These are phyloP conservation scores for Tholera decimalis DNA, from an alignment of 2,888 invertebrate species.

Conservation along the genomic window DNA sequence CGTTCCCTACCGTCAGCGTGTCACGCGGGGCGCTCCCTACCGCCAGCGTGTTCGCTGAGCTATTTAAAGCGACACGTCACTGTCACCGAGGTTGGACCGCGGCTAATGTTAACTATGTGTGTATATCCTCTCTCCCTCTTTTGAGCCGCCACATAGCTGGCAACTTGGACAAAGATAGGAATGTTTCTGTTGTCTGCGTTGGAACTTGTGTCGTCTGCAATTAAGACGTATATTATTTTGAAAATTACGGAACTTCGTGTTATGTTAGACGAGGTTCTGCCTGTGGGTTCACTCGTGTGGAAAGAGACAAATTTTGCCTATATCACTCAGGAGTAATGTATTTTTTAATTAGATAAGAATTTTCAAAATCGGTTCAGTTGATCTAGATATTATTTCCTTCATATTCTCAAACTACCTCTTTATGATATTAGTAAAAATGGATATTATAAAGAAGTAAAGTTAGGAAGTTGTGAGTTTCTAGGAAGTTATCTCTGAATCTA, in stretches of 20 bases:
- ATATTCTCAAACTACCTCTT: too few species aligned
- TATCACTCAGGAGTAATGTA: too few species aligned
- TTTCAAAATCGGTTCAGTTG: too few species aligned
- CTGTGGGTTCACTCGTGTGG: too few species aligned
- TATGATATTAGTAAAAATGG: too few species aligned
- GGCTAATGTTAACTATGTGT: conserved; percentile 36
- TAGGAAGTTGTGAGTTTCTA: too few species aligned
- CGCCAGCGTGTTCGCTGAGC: conserved; percentile 18
- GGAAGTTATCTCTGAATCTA: too few species aligned
- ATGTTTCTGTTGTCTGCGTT: conserved; percentile 40
- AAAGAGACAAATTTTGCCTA: too few species aligned
- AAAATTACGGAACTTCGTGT: conserved; percentile 18
- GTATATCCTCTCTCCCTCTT: conserved; percentile 43
- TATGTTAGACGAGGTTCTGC: too few species aligned
- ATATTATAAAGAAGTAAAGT: too few species aligned
- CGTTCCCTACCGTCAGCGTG: not conserved
- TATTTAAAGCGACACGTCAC: conserved; percentile 14
- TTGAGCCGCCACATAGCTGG: conserved; percentile 43
- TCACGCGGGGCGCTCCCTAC: not conserved
- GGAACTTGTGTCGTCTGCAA: conserved; percentile 20
- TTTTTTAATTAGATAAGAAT: too few species aligned
- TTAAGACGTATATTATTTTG: conserved; percentile 35
- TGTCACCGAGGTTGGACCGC: conserved; percentile 10
- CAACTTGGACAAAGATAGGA: conserved; percentile 42
- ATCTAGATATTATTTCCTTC: too few species aligned